These are phyloP conservation scores for Oxytorus armatus DNA, from an alignment of 2,888 invertebrate species.

Conservation along the genomic window DNA sequence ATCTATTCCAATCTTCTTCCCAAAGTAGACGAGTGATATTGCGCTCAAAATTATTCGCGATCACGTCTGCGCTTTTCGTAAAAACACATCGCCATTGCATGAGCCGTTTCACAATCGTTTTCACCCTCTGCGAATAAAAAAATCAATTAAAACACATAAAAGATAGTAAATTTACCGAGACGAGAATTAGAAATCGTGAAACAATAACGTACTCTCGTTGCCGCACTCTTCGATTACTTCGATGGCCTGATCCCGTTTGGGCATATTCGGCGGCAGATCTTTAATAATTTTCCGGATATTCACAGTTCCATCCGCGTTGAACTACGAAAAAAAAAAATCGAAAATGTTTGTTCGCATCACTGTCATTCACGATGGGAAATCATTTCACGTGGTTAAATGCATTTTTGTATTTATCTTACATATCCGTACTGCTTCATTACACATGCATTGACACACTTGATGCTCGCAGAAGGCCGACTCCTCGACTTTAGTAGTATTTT, in stretches of 20 bases:
- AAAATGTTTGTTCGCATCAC: not conserved
- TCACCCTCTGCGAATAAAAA: conserved; percentile 55
- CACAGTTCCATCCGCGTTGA: conserved; percentile 64
- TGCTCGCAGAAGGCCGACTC: conserved; percentile 1
- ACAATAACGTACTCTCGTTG: conserved; percentile 49
- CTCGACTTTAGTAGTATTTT: not conserved
- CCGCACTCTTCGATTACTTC: conserved; percentile 51
- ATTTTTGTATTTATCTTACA: conserved; percentile 46
- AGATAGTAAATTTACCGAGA: not conserved
- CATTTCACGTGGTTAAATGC: not conserved
- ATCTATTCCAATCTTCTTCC: not conserved
- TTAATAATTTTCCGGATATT: conserved; percentile 38
- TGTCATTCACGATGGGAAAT: not conserved
- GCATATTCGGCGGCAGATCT: conserved; percentile 33
- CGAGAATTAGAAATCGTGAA: conserved; percentile 5
- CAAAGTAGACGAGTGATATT: not conserved
- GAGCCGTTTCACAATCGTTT: conserved; percentile 66
- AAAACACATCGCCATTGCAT: conserved; percentile 52
- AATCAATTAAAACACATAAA: not conserved
- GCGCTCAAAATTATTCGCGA: not conserved
- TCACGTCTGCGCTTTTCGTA: conserved; percentile 55
- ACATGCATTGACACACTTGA: conserved; percentile 65
- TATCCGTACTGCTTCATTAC: conserved; percentile 57
- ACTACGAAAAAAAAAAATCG: conserved; percentile 28
- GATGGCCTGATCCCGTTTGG: conserved; percentile 48